Percentiles rank a stretch among this genome's conserved stretches.
phyloP scores from a whole-genome alignment of 2,113 vertebrate genomes.

The Burhinus bistriatus region DNA sequence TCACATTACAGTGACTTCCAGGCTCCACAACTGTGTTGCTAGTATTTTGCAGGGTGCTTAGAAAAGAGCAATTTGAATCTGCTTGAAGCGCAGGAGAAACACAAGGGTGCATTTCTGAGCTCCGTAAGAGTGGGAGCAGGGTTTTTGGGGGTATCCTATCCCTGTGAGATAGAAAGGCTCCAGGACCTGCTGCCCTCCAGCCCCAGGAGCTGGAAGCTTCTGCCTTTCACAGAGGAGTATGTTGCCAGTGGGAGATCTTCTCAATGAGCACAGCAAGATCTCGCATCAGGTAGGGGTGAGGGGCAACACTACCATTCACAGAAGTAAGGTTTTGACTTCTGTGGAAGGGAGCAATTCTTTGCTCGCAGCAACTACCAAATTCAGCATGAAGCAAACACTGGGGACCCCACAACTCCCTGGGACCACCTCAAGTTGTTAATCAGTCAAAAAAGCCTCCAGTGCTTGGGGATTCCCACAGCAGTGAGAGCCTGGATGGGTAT shows the following conservation, averaged over 20 bases:
- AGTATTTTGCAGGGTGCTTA: neutral
- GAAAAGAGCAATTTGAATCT: neutral
- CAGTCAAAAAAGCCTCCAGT: neutral
- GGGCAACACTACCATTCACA: neutral
- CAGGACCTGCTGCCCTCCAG: neutral
- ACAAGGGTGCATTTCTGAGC: neutral
- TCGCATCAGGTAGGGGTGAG: neutral
- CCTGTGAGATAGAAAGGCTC: neutral
- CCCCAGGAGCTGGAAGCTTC: neutral
- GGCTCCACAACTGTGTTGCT: neutral
- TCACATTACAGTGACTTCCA: neutral
- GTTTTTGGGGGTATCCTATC: neutral
- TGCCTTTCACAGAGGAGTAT: neutral
- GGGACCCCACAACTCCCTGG: neutral
- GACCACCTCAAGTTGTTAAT: neutral
- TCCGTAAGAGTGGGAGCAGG: neutral
- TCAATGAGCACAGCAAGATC: neutral
- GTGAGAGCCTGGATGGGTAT: neutral
- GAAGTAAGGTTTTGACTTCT: neutral
- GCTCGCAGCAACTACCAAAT: neutral
- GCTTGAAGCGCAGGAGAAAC: neutral
- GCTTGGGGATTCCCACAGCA: neutral
- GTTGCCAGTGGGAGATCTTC: neutral
- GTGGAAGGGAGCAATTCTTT: neutral
- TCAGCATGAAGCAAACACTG: neutral